Conservation (phyloP, 2,113 vertebrate genomes). For the Chunga burmeisteri region DNA sequence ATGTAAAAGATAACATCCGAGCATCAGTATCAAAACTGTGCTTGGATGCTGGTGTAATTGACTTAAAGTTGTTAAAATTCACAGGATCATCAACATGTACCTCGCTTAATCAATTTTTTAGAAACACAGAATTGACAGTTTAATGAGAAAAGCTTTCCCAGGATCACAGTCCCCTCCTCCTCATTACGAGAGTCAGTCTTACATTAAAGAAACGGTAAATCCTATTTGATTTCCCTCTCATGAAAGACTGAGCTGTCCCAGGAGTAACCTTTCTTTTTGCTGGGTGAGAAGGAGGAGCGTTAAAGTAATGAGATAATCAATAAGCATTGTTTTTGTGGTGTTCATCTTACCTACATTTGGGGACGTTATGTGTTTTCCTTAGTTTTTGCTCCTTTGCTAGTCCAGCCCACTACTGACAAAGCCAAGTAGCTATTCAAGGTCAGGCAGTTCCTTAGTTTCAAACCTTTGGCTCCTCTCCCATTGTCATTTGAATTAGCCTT, state of each 20-base stretch:
- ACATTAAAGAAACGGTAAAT: conserved; percentile 35
- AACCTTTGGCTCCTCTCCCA: conserved; percentile 46
- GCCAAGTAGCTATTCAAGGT: conserved; percentile 5
- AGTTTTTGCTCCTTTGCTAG: not conserved
- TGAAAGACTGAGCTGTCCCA: conserved; percentile 8
- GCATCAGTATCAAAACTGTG: not conserved
- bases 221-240: conserved; percentile 15
- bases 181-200: not conserved
- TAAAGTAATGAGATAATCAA: not conserved
- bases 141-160: conserved; percentile 54
- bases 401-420: not conserved
- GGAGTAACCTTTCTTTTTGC: not conserved
- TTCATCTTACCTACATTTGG: rapidly evolving
- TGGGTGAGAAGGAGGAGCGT: not conserved
- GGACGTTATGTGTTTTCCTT: not conserved
- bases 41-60: not conserved
- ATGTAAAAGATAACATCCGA: not conserved
- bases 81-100: not conserved
- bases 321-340: not conserved
- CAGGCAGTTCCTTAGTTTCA: not conserved
- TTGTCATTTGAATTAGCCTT: conserved; percentile 43
- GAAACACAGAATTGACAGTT: conserved; percentile 24
- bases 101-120: conserved; percentile 34
- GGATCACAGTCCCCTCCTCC: conserved; percentile 27
- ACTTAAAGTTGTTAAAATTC: conserved; percentile 50